Base-by-base conservation (phyloP, 2,797 vertebrate species). In the Propithecus perrieri region DNA sequence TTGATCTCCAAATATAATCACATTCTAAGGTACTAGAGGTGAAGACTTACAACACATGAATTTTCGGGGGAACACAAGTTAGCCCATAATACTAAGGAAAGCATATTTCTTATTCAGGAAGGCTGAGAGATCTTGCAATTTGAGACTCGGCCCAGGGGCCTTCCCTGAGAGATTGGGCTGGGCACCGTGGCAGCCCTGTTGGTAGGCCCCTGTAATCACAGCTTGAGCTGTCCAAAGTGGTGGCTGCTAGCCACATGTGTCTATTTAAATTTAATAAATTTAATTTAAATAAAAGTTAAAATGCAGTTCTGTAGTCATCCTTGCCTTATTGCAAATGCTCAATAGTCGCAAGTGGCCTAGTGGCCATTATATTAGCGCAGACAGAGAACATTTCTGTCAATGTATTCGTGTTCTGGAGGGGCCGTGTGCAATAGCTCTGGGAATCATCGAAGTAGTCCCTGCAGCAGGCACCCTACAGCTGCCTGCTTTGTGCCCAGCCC, bases 241-340 rank as follows among this genome's bases (percentile, higher is more conserved):
- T 22, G 15, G 10, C 72, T 53, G 12, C 46, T 63, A 78, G 81
- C 8, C 55, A 86, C 11, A 5, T 28, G 41, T 15, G 17, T 24
- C 33, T 78, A 63, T 71, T 69, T 71, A 48, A 80, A 71, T 81
- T 30, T 53, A 88, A 91, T 87, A 61, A 22, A 46, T 35, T 53
- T 63, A 26, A 33, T 15, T 87, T 74, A n/a, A 76, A 46, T 48
- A 10, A 20, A 69, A 53, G 33, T 57, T 43, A 71, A 43, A 50
- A 74, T 67, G 76, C 28, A 30, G 0, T 87, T 87, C 38, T 11
- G 74, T 30, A 10, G 6, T 61, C 30, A 74, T 43, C 59, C 67
- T 55, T 46, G 43, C 30, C 46, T 72, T 22, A 5, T 72, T 84
- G 22, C 57, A 92, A 75, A 69, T 55, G n/a, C 43, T 59, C 38